Conservation (phyloP, 1,140 invertebrate genomes). For the Antheraea mylitta region DNA sequence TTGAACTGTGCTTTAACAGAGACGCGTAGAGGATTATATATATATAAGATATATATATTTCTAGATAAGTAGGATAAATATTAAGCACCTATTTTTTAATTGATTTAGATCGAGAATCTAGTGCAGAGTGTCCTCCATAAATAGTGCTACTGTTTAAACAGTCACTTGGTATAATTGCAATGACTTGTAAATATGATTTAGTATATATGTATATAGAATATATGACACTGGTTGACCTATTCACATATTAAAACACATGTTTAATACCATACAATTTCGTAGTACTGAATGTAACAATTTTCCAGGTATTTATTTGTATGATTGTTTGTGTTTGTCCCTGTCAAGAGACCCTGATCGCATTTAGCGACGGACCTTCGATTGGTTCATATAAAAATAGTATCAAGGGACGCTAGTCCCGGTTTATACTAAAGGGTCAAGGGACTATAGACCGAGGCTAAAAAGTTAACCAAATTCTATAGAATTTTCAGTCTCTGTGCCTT, state of each 20-base stretch:
- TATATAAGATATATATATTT: no score
- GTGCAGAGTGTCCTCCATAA: no score
- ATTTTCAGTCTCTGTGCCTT: conserved; percentile 39
- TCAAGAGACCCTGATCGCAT: conserved; percentile 59
- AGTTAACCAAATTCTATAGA: conserved; percentile 28
- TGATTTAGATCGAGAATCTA: no score
- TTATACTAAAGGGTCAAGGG: conserved; percentile 62
- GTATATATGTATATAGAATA: not conserved
- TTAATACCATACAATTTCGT: not conserved
- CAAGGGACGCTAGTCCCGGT: conserved; percentile 52
- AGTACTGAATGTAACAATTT: conserved; percentile 29
- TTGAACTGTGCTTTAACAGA: no score
- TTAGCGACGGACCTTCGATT: conserved; percentile 38
- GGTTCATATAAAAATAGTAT: conserved; percentile 67
- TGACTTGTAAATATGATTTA: not conserved
- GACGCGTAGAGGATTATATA: no score
- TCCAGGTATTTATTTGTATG: conserved; percentile 53
- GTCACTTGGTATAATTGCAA: no score
- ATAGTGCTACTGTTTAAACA: no score
- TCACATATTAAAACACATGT: not conserved
- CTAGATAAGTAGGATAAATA: no score
- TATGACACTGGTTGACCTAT: conserved; percentile 8
- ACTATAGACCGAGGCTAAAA: conserved; percentile 42
- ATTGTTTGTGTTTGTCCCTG: conserved; percentile 37
- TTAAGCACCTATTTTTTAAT: no score